phyloP scores from a whole-genome alignment of 1,140 invertebrate species.

The Schlechtendalia chinensis region DNA sequence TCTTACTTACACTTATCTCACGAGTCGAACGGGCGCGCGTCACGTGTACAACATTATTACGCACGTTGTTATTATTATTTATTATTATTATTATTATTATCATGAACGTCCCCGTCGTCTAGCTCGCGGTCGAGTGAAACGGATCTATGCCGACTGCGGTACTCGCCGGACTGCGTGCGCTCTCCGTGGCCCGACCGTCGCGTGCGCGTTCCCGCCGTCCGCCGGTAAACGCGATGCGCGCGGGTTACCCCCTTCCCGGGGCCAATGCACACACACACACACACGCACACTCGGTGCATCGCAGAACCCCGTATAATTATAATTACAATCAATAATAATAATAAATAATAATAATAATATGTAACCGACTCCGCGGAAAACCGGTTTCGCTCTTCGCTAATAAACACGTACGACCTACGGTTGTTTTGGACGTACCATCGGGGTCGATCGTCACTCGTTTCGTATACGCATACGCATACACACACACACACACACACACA shows the following conservation, averaged over 20 bases:
- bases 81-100: too few species aligned
- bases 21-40: too few species aligned
- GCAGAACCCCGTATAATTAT: neutral
- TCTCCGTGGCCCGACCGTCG: neutral
- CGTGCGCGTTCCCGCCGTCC: neutral
- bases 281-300: neutral
- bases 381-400: neutral
- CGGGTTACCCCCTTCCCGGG: neutral
- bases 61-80: too few species aligned
- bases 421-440: too few species aligned
- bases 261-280: too few species aligned
- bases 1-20: too few species aligned
- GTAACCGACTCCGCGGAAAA: neutral
- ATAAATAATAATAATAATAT: neutral
- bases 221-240: neutral
- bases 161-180: constrained; percentile 12
- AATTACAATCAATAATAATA: neutral
- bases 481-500: too few species aligned
- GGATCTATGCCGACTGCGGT: constrained; percentile 4
- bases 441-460: too few species aligned
- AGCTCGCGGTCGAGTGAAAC: neutral
- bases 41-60: too few species aligned
- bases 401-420: neutral
- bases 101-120: too few species aligned
- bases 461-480: too few species aligned